Percentiles rank a stretch among this genome's conserved stretches.
Evolutionary conservation across 2,888 invertebrate genomes (phyloP).

Genomic region (Scaptodrosophila latifasciaeformis): DNA sequence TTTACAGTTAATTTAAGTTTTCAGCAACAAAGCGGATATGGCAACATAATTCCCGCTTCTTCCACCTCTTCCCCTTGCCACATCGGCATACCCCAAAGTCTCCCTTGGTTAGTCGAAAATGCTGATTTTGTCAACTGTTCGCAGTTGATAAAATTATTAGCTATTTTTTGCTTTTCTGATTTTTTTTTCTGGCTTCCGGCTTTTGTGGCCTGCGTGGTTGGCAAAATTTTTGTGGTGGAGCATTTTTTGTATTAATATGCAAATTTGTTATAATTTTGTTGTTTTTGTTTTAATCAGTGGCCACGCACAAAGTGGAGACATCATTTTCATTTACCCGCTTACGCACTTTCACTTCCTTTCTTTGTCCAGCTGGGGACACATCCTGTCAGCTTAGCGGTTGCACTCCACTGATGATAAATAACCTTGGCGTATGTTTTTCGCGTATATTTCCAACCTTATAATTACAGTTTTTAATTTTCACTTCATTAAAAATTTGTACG

Average conservation of each 20-base stretch:
- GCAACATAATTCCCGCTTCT: slow-evolving; percentile 10
- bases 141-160: slow-evolving; percentile 73
- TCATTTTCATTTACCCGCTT: slow-evolving; percentile 7
- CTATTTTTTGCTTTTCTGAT: slow-evolving; percentile 40
- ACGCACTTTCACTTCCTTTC: slow-evolving; percentile 11
- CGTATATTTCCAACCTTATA: slow-evolving; percentile 19
- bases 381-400: slow-evolving; percentile 56
- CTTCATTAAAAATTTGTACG: too few species aligned
- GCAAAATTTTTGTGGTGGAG: slow-evolving; percentile 24
- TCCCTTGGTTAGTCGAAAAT: slow-evolving; percentile 42
- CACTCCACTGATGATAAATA: slow-evolving; percentile 69
- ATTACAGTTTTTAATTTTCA: too few species aligned
- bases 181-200: slow-evolving; percentile 5
- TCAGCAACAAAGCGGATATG: slow-evolving; percentile 48
- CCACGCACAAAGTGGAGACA: slow-evolving; percentile 27
- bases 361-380: slow-evolving; percentile 21
- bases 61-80: not conserved
- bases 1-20: slow-evolving; percentile 72
- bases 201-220: slow-evolving; percentile 20
- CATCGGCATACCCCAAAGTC: not conserved
- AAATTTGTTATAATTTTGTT: slow-evolving; percentile 72
- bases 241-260: slow-evolving; percentile 70
- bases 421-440: slow-evolving; percentile 47
- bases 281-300: slow-evolving; percentile 71
- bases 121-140: slow-evolving; percentile 73